These are phyloP conservation scores for Whitmania pigra DNA, from an alignment of 1,140 invertebrate species.

Conservation along the genomic window DNA sequence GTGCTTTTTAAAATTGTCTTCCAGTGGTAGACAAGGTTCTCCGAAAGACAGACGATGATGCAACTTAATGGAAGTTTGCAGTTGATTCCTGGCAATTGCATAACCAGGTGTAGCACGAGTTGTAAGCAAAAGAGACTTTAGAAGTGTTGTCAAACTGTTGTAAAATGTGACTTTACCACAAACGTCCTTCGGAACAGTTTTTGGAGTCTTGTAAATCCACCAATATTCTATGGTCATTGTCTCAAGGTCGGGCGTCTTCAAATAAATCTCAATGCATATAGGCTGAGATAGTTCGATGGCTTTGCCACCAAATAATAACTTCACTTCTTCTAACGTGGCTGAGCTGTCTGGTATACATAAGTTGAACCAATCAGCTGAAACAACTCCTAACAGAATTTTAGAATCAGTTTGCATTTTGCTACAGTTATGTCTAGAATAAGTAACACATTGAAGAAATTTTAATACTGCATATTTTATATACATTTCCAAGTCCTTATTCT, in stretches of 20 bases:
- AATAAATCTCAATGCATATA: slow-evolving; percentile 7
- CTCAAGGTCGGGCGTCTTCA: not conserved
- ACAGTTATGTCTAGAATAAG: not conserved
- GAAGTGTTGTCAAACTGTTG: not conserved
- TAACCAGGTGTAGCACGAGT: slow-evolving; percentile 3
- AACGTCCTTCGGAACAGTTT: not conserved
- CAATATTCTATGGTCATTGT: slow-evolving; percentile 7
- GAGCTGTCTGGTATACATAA: not conserved
- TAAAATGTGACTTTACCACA: slow-evolving; percentile 11
- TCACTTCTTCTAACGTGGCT: not conserved
- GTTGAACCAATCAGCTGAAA: slow-evolving; percentile 10
- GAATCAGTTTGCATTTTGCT: not conserved
- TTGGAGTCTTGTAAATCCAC: not conserved
- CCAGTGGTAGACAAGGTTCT: not conserved
- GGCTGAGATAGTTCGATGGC: not conserved
- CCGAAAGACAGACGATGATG: not conserved
- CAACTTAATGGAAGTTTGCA: not conserved
- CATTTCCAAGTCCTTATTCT: slow-evolving; percentile 8
- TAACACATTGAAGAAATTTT: slow-evolving; percentile 10
- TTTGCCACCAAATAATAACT: not conserved
- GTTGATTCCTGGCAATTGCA: not conserved
- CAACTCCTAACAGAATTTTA: slow-evolving; percentile 3
- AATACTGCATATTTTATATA: slow-evolving; percentile 6
- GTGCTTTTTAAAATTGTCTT: slow-evolving; percentile 4
- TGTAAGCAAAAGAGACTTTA: not conserved